Conservation (phyloP, 2,797 vertebrate species). For the Parotocinclus haroldoi region DNA sequence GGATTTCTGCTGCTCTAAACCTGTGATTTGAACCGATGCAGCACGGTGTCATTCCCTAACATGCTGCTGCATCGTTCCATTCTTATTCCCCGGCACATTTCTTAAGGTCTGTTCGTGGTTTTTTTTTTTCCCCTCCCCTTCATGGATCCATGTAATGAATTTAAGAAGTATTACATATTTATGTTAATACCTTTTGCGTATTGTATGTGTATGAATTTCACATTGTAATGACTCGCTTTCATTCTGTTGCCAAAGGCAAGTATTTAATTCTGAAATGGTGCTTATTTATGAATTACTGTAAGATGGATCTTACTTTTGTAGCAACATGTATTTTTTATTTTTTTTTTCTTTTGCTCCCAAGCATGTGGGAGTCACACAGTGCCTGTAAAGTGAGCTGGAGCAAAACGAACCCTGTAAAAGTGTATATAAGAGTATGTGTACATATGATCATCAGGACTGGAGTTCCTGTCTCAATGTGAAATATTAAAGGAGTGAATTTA, state of each 20-base stretch:
- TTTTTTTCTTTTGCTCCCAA: slow-evolving; percentile 17
- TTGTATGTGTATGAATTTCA: slow-evolving; percentile 30
- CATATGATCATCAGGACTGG: slow-evolving; percentile 11
- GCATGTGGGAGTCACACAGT: not conserved
- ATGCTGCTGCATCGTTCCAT: slow-evolving; percentile 11
- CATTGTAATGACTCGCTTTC: not conserved
- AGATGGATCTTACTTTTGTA: slow-evolving; percentile 30
- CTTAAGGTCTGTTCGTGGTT: slow-evolving; percentile 51
- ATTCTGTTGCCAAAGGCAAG: slow-evolving; percentile 55
- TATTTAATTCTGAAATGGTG: slow-evolving; percentile 50
- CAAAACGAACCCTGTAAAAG: slow-evolving; percentile 29
- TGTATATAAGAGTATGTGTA: slow-evolving; percentile 46
- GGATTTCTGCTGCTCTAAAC: slow-evolving; percentile 19
- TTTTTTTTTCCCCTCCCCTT: too few relatives aligned
- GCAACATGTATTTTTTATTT: slow-evolving; percentile 29
- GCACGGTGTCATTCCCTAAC: not conserved
- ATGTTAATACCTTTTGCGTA: slow-evolving; percentile 29
- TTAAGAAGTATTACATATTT: slow-evolving; percentile 45
- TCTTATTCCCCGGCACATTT: slow-evolving; percentile 38
- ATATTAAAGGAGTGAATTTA: slow-evolving; percentile 17
- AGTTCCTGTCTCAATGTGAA: slow-evolving; percentile 12
- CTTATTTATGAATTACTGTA: slow-evolving; percentile 49
- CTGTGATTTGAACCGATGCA: not conserved
- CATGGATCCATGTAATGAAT: slow-evolving; percentile 27
- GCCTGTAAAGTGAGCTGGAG: slow-evolving; percentile 25